Conservation (phyloP, 2,113 vertebrate species). For the Protobothrops mucrosquamatus region DNA sequence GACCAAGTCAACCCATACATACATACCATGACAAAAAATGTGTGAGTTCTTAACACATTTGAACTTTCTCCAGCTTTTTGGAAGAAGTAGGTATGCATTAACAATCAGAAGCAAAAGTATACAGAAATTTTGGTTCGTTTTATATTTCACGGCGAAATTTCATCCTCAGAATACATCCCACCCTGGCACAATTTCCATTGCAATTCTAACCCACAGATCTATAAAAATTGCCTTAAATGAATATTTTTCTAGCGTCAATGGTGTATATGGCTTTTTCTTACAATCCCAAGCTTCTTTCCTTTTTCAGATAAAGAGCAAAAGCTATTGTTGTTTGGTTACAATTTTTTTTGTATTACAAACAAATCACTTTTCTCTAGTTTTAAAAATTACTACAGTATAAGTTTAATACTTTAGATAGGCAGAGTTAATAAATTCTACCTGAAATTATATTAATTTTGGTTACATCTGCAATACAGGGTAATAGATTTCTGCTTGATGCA, state of each 20-base stretch:
- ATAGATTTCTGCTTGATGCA: not conserved
- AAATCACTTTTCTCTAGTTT: not conserved
- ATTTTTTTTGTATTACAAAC: not conserved
- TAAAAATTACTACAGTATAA: not conserved
- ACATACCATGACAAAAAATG: not conserved
- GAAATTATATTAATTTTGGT: not conserved
- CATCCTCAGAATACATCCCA: not conserved
- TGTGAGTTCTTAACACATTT: not conserved
- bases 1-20: not conserved
- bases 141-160: not conserved
- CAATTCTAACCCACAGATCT: constrained; percentile 38
- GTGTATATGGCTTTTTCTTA: not conserved
- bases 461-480: not conserved
- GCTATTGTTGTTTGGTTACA: not conserved
- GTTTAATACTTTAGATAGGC: not conserved
- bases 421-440: not conserved
- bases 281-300: constrained; percentile 4
- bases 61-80: not conserved
- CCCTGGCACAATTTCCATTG: not conserved
- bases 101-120: not conserved
- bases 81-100: not conserved
- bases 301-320: not conserved
- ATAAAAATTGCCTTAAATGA: not conserved
- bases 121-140: not conserved
- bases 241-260: not conserved